Percentiles rank a stretch among this genome's conserved stretches.
These are phyloP conservation scores for Eupithecia insigniata DNA, from an alignment of 2,888 invertebrate genomes.

Conservation along the genomic window DNA sequence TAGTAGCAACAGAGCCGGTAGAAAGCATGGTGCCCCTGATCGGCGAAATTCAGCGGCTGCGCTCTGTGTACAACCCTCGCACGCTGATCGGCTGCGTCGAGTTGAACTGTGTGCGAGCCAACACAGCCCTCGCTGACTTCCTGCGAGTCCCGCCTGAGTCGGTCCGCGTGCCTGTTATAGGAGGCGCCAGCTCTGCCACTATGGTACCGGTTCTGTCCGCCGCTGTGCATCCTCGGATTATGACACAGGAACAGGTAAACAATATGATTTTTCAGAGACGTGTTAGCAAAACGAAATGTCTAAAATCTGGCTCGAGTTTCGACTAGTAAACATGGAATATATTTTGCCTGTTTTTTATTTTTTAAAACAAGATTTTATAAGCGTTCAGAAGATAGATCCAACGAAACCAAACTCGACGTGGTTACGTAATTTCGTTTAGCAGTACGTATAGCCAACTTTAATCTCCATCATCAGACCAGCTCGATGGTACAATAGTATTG, in stretches of 20 bases:
- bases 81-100: conserved; percentile 87
- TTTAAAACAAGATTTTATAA: too few relatives aligned
- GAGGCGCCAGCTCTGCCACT: conserved; percentile 88
- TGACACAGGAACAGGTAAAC: conserved; percentile 72
- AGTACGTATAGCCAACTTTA: too few relatives aligned
- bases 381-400: too few relatives aligned
- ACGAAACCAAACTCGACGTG: too few relatives aligned
- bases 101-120: conserved; percentile 88
- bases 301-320: too few relatives aligned
- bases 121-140: conserved; percentile 88
- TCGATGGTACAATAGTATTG: too few relatives aligned
- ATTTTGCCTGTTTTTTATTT: too few relatives aligned
- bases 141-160: conserved; percentile 84
- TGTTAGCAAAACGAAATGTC: too few relatives aligned
- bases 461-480: too few relatives aligned
- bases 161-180: conserved; percentile 87
- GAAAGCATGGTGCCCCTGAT: conserved; percentile 90
- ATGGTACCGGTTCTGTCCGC: conserved; percentile 89
- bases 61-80: conserved; percentile 69
- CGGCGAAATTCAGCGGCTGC: conserved; percentile 86
- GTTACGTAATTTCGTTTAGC: too few relatives aligned
- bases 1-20: conserved; percentile 82
- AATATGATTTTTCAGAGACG: not conserved
- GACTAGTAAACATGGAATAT: too few relatives aligned
- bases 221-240: conserved; percentile 82